Conservation (phyloP, 2,113 vertebrate genomes). For the Trogon melanurus region DNA sequence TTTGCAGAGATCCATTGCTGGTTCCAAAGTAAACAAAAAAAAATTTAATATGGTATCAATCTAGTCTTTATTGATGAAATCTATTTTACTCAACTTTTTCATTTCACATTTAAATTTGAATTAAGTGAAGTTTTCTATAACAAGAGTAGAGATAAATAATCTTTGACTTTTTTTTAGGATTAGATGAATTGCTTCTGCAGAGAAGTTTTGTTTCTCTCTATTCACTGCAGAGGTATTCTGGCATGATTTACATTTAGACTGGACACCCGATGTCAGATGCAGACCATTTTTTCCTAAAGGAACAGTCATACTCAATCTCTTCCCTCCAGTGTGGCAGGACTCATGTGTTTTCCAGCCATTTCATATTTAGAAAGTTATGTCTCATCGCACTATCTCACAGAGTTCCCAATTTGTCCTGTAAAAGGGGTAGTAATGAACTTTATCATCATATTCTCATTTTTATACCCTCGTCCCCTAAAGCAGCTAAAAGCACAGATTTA, state of each 20-base stretch:
- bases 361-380: not conserved
- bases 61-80: not conserved
- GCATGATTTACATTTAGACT: not conserved
- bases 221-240: not conserved
- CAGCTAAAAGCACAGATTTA: not conserved
- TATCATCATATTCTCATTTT: not conserved
- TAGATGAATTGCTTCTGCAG: not conserved
- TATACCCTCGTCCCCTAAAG: not conserved
- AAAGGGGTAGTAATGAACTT: not conserved
- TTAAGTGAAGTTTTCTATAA: not conserved
- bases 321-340: not conserved
- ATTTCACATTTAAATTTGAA: not conserved
- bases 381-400: not conserved
- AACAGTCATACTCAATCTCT: not conserved
- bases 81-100: not conserved
- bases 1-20: not conserved
- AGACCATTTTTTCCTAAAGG: constrained; percentile 4
- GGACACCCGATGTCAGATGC: rapidly evolving
- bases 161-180: not conserved
- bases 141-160: not conserved
- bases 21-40: not conserved
- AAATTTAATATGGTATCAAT: not conserved
- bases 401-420: constrained; percentile 14
- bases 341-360: not conserved
- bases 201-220: not conserved